These are phyloP conservation scores for Lytechinus variegatus DNA, from an alignment of 35 echinoderm and acorn worm species.

Conservation along the genomic window DNA sequence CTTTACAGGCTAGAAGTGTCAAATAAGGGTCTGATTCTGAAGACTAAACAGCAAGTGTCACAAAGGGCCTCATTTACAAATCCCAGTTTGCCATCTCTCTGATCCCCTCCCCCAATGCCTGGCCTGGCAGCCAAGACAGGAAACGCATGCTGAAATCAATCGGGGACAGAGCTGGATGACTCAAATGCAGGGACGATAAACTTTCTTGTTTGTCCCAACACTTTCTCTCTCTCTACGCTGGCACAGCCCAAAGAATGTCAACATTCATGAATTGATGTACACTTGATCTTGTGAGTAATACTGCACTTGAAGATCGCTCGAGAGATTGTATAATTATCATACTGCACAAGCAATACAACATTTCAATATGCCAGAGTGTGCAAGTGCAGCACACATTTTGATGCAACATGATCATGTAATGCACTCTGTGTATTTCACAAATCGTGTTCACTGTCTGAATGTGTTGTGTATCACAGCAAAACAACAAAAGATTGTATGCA, in stretches of 20 bases:
- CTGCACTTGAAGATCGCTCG: neutral
- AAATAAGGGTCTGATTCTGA: too few species aligned
- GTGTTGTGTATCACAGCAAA: too few species aligned
- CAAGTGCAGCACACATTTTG: neutral
- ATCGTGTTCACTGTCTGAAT: too few species aligned
- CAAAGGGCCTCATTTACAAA: constrained; percentile 3
- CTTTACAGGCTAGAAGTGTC: too few species aligned
- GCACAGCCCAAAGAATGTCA: neutral
- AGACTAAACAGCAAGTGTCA: neutral
- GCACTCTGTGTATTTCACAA: too few species aligned
- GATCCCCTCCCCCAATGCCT: neutral
- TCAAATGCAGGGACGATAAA: neutral
- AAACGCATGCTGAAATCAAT: constrained; percentile 13
- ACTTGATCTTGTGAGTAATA: neutral
- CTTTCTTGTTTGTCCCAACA: neutral
- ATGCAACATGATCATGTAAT: neutral
- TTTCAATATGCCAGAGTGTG: neutral
- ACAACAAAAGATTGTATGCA: too few species aligned
- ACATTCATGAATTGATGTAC: constrained; percentile 13
- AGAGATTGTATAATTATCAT: neutral
- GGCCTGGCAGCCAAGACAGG: constrained; percentile 6
- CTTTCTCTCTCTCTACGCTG: neutral
- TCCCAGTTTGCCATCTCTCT: neutral
- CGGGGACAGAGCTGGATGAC: neutral
- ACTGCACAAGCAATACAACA: too few species aligned